Evolutionary conservation across 2,113 vertebrate genomes (phyloP).

Genomic region (Scortum barcoo): DNA sequence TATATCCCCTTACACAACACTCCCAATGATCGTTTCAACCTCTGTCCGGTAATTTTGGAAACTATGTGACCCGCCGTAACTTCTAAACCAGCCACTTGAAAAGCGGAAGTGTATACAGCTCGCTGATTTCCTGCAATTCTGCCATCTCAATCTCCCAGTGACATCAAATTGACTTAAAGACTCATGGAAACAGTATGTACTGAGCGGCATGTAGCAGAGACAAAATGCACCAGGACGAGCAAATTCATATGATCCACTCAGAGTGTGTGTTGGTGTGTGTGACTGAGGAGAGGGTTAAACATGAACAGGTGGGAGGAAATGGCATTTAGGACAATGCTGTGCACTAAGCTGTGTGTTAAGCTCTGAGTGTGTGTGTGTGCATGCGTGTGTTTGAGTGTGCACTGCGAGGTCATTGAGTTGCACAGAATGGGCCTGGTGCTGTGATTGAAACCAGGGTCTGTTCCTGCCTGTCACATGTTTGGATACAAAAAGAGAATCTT

Average conservation of each 20-base stretch:
- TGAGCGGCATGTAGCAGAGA: conserved; percentile 1
- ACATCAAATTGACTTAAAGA: conserved; percentile 52
- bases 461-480: conserved; percentile 83
- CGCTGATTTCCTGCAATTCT: conserved; percentile 65
- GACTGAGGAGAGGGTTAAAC: conserved; percentile 42
- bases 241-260: not conserved
- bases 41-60: conserved; percentile 53
- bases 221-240: not conserved
- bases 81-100: conserved; percentile 52
- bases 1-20: conserved; percentile 33
- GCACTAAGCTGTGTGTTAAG: conserved; percentile 45
- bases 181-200: conserved; percentile 3
- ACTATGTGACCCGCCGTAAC: conserved; percentile 58
- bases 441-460: conserved; percentile 89
- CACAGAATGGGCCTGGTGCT: conserved; percentile 75
- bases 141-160: conserved; percentile 60
- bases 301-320: conserved; percentile 82
- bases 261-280: not conserved
- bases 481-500: conserved; percentile 81
- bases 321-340: conserved; percentile 63
- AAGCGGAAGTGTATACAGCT: conserved; percentile 44
- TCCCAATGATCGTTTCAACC: conserved; percentile 44
- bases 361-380: conserved; percentile 57
- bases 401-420: conserved; percentile 62
- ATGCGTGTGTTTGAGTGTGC: conserved; percentile 31